Percentiles rank a stretch among this genome's conserved stretches.
phyloP scores from a whole-genome alignment of 2,797 vertebrate species.

The Sebastes hubbsi region DNA sequence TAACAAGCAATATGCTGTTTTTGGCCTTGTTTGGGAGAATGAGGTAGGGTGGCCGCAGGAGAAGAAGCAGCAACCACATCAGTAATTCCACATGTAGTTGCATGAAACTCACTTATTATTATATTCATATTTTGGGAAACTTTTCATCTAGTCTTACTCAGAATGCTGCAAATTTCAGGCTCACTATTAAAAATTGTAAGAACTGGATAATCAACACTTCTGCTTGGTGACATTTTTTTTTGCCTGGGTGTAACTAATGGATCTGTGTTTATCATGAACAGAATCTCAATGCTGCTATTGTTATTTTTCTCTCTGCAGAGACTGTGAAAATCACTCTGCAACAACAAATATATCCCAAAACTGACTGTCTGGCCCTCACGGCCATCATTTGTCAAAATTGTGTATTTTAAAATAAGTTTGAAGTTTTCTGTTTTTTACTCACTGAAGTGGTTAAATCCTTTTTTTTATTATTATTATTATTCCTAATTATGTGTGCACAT shows the following conservation, averaged over 20 bases:
- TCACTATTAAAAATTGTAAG: neutral
- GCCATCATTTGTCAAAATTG: neutral
- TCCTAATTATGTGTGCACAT: conserved; percentile 5
- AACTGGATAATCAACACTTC: neutral
- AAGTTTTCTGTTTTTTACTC: conserved; percentile 1
- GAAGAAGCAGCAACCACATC: neutral
- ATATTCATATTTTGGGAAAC: conserved; percentile 5
- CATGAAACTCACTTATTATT: conserved; percentile 6
- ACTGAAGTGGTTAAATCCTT: neutral
- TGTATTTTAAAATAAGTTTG: neutral
- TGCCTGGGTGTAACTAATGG: conserved; percentile 6
- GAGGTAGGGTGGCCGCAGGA: neutral
- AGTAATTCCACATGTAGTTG: conserved; percentile 33
- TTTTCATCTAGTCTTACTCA: conserved; percentile 47
- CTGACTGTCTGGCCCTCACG: neutral
- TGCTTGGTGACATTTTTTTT: neutral
- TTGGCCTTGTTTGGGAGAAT: neutral
- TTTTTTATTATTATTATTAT: neutral
- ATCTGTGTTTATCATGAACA: conserved; percentile 9
- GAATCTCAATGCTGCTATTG: conserved; percentile 16
- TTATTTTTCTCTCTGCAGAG: neutral
- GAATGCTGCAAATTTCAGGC: neutral
- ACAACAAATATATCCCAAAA: conserved; percentile 4
- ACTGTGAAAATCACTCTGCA: neutral
- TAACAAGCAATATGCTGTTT: conserved; percentile 20